phyloP scores from a whole-genome alignment of 2,113 vertebrate species.

The Forbesichthys papilliferus region DNA sequence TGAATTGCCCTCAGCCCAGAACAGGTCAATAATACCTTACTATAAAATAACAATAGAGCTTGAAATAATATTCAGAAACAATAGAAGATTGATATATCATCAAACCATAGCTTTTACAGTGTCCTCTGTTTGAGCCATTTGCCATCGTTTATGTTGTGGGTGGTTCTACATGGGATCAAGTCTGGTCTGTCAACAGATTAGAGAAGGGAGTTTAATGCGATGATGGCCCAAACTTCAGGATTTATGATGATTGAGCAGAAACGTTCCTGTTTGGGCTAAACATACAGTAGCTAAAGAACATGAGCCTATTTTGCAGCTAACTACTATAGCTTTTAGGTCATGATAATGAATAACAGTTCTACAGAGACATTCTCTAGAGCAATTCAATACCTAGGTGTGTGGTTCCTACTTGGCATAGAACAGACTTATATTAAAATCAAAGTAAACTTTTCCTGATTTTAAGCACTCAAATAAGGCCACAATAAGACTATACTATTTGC shows the following conservation, averaged over 20 bases:
- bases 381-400: not conserved
- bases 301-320: not conserved
- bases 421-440: not conserved
- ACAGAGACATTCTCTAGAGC: constrained; percentile 13
- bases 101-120: not conserved
- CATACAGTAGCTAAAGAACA: constrained; percentile 16
- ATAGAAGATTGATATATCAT: not conserved
- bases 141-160: constrained; percentile 18
- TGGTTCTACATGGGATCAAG: constrained; percentile 21
- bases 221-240: constrained; percentile 8
- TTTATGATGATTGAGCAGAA: not conserved
- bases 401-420: constrained; percentile 8
- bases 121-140: constrained; percentile 2
- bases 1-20: constrained; percentile 31
- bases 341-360: not conserved
- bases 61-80: constrained; percentile 4
- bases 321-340: not conserved
- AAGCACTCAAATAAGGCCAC: constrained; percentile 15
- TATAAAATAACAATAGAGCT: not conserved
- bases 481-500: not conserved
- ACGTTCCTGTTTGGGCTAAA: constrained; percentile 24
- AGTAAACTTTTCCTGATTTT: constrained; percentile 11
- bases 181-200: constrained; percentile 34
- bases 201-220: constrained; percentile 29
- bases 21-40: constrained; percentile 23